These are phyloP conservation scores for Drosophila baimaii DNA, from an alignment of 1,140 invertebrate genomes.

Conservation along the genomic window DNA sequence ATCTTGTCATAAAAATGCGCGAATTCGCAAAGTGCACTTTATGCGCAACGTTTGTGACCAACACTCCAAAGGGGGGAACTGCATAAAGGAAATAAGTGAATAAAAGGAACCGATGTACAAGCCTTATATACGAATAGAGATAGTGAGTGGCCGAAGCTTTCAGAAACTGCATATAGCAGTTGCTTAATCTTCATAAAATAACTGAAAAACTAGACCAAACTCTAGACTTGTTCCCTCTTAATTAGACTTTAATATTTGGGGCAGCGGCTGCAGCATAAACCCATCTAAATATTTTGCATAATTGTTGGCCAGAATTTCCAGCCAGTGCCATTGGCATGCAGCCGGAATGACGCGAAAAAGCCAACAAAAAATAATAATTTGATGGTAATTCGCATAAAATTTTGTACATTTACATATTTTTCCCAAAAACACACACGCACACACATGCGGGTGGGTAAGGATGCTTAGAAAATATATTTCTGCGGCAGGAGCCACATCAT, in stretches of 20 bases:
- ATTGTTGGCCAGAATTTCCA: conserved; percentile 62
- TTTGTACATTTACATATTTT: conserved; percentile 50
- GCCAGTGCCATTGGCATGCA: conserved; percentile 35
- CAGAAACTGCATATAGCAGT: not conserved
- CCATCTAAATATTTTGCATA: conserved; percentile 57
- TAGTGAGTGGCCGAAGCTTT: not conserved
- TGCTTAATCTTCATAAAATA: not conserved
- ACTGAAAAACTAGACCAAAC: conserved; percentile 13
- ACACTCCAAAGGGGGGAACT: conserved; percentile 12
- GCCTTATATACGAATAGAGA: not conserved
- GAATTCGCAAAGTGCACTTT: conserved; percentile 80
- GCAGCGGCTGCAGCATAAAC: conserved; percentile 44
- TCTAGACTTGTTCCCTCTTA: conserved; percentile 51
- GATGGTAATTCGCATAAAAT: conserved; percentile 61
- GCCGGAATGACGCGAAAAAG: conserved; percentile 41
- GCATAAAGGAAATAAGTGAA: conserved; percentile 36
- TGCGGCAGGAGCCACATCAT: conserved; percentile 41
- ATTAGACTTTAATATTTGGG: conserved; percentile 72
- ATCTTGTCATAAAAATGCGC: conserved; percentile 79
- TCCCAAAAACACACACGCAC: conserved; percentile 18
- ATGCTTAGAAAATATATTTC: conserved; percentile 25
- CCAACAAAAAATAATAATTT: conserved; percentile 54
- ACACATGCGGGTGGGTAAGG: not conserved
- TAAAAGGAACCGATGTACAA: conserved; percentile 6
- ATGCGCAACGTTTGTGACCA: conserved; percentile 59